A percentile compares a stretch with the other conserved stretches of the same genome.
Conservation (phyloP, 2,797 vertebrate genomes). For the Petrocephalus schoutedeni region DNA sequence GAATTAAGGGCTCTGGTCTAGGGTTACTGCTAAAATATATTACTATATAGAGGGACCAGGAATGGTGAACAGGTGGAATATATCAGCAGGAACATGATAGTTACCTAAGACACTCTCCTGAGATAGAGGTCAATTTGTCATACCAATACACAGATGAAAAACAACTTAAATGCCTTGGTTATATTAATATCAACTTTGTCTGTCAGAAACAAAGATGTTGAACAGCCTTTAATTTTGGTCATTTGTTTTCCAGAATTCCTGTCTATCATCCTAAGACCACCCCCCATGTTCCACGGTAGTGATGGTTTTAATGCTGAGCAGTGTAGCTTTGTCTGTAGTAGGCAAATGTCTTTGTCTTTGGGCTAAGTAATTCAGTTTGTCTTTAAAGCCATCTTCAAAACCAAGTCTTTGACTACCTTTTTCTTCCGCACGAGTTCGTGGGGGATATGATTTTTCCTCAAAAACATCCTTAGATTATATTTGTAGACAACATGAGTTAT, state of each 20-base stretch:
- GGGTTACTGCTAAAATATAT: not conserved
- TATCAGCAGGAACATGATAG: not conserved
- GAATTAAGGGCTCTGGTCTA: not conserved
- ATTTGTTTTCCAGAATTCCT: not conserved
- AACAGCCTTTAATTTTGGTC: not conserved
- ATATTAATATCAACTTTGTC: not conserved
- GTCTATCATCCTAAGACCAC: not conserved
- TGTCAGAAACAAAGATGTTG: not conserved
- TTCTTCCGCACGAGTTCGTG: not conserved
- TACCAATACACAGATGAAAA: not conserved
- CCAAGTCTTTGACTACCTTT: not conserved
- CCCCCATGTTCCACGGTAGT: not conserved
- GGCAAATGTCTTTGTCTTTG: not conserved
- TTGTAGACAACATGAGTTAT: not conserved
- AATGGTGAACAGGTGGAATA: not conserved
- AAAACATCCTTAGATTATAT: not conserved
- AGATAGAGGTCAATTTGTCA: not conserved
- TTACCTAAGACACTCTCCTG: not conserved
- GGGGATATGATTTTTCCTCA: not conserved
- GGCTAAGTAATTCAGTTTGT: not conserved
- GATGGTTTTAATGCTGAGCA: not conserved
- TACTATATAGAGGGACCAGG: not conserved
- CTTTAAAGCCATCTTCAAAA: not conserved
- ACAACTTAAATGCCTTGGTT: not conserved
- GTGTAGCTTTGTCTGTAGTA: not conserved